Conservation (phyloP, 2,797 vertebrate genomes). For the Lycodopsis pacificus region DNA sequence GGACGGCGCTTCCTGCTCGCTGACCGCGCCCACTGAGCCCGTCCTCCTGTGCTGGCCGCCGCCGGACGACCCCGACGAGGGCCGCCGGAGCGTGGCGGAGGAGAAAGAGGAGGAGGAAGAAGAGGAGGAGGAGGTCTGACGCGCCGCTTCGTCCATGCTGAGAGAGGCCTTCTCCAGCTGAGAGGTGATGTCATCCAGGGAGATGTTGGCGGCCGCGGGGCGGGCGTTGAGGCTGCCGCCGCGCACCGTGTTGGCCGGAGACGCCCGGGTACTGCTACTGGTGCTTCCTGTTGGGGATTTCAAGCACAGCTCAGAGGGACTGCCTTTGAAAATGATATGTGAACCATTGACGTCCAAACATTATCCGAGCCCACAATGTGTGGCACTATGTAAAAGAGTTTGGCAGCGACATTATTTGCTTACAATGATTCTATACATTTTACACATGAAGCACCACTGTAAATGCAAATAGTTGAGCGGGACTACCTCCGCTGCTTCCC, state of each 20-base stretch:
- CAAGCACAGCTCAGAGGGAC: not conserved
- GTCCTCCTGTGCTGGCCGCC: conserved; percentile 92
- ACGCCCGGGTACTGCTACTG: conserved; percentile 82
- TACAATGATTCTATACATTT: not conserved
- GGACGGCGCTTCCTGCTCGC: conserved; percentile 86
- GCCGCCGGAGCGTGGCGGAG: conserved; percentile 77
- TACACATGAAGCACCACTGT: not conserved
- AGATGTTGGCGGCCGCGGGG: conserved; percentile 89
- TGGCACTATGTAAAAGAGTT: not conserved
- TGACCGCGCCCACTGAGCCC: conserved; percentile 92
- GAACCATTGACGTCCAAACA: not conserved
- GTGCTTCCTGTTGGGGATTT: conserved; percentile 80
- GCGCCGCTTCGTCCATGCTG: conserved; percentile 97
- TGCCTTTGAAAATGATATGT: not conserved
- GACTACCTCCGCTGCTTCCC: conserved; percentile 81
- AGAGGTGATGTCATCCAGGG: conserved; percentile 97
- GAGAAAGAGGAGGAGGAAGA: conserved; percentile 78
- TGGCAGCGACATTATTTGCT: not conserved
- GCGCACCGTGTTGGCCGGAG: conserved; percentile 88
- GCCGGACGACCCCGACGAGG: conserved; percentile 71
- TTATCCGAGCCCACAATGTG: not conserved
- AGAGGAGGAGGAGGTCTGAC: conserved; percentile 83
- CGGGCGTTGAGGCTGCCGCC: conserved; percentile 81
- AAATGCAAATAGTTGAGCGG: not conserved
- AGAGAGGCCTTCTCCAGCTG: conserved; percentile 93